Evolutionary conservation across 2,797 vertebrate genomes (phyloP), one percentile per base, ranked within the genome.

Genomic region (Bovichtus variegatus): DNA sequence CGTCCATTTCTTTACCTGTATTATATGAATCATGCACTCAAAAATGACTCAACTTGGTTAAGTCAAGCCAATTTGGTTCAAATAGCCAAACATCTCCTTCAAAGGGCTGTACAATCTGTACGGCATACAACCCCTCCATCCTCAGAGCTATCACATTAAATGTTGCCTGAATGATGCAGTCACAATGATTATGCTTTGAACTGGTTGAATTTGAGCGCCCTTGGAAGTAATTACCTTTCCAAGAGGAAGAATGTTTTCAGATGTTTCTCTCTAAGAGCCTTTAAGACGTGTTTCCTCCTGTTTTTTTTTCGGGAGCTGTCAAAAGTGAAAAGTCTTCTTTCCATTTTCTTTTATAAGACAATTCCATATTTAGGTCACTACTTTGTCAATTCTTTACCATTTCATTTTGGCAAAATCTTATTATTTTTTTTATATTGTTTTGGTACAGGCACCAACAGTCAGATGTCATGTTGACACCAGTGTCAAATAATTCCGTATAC

Each of bases 271-370:
- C 25, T 13, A 66, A 27, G 40, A 60, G 5, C 13, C 23, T 51
- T 44, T 38, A 9, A 60, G 50, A n/a, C 50, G 57, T 34, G 34
- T 62, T 70, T 47, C 36, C 2, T 51, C 25, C 13, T 6, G 8
- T 63, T 62, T 34, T 27, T n/a, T n/a, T n/a, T n/a, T n/a, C n/a
- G 36, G 23, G 9, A 66, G 67, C 57, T 49, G 19, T 77, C 16
- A 36, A 29, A 77, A 7, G 46, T 49, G 66, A 67, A 79, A 66
- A 10, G 19, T 57, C 19, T 6, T 50, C 15, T 41, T 66, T 15
- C 13, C 21, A n/a, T 19, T 46, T 47, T 47, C 41, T 38, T 46
- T 72, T 8, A 34, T 43, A 40, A 44, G n/a, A 43, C 18, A 6
- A 19, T 36, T 53, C 21, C 23, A 29, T 18, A 47, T 36, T 25